Evolutionary conservation across 1,140 invertebrate species (phyloP), one percentile per base, ranked within the genome.

Genomic region (Lepidurus apus): DNA sequence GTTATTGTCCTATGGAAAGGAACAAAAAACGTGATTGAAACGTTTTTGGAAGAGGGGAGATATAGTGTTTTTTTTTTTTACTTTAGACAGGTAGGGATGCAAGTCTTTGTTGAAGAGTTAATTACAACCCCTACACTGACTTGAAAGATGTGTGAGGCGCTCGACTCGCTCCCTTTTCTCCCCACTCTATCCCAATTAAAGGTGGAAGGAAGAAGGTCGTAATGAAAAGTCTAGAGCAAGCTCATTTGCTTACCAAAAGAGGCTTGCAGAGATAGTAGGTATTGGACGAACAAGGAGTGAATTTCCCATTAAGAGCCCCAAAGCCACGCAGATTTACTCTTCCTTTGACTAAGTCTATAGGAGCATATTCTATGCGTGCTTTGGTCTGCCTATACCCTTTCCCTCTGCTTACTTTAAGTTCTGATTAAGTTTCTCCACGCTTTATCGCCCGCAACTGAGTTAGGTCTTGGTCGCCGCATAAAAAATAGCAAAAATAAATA

Each of bases 161-260:
- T 10, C 45, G 53, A 17, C 53, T 65, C 53, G 53, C 21, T 65
- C 21, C 53, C n/a, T 65, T 47, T 65, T 65, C 53, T 65, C 5
- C 53, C 13, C 53, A 7, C n/a, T 21, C 21, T 21, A 65, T 65
- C 53, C 53, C 53, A 65, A 65, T 65, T 65, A 65, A 65, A 65
- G 53, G 53, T 65, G 53, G 53, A 65, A 65, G 53, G 53, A 65
- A 65, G 53, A 21, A 65, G 53, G 17, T 65, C 53, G 53, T 65
- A 65, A 65, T 65, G n/a, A 7, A 65, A 65, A 65, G 53, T 21
- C 53, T 65, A 65, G 17, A 21, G 21, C 53, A 65, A 65, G 53
- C 21, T 65, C 53, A 65, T 65, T 65, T 65, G 53, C 53, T 65
- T 65, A 65, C 53, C 53, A 13, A 65, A 65, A 65, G 34, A 34